Base-by-base conservation (phyloP, 2,797 vertebrate genomes). In the Podarcis lilfordi region DNA sequence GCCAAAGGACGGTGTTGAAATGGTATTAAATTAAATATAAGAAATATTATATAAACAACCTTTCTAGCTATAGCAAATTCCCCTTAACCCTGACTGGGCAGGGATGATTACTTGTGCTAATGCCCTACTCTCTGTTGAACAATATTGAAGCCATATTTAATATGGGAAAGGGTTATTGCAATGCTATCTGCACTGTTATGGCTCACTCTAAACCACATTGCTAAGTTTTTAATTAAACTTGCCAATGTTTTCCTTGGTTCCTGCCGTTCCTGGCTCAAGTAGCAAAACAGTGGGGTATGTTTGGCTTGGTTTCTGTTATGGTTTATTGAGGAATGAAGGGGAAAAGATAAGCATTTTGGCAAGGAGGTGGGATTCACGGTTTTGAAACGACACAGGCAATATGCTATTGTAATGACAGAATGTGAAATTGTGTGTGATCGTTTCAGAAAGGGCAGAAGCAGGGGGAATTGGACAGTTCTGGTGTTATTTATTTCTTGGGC, bases 141-240 rank as follows among this genome's bases (percentile, higher is more conserved):
- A 86, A 89, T 92, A 93, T 90, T 91, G 82, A 80, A 79, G 66
- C 85, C 92, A 27, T 87, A 61, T 93, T 92, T 89, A 95, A 91
- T 90, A 93, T 50, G 82, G 90, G 87, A 74, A 84, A 83, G 32
- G 91, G 82, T 90, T 93, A 92, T 91, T 92, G 81, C 80, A 83
- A 66, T 86, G 82, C 90, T 92, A 89, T 89, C 90, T 82, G 89
- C 6, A 68, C 75, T 4, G 21, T 89, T 88, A 86, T 1, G 69
- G 59, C 80, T 87, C 76, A 50, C 77, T 85, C 66, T 69, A 9
- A 74, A 43, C 89, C 84, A 87, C 90, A 88, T 87, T 91, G 85
- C 89, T 89, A 87, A 84, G 80, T 69, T 93, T 55, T 92, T 92
- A 96, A 95, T 91, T 93, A 91, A 92, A 92, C 84, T 84, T 92